A percentile compares a stretch with the other conserved stretches of the same genome.
These are phyloP conservation scores for Distichodus sexfasciatus DNA, from an alignment of 2,797 vertebrate genomes.

Conservation along the genomic window DNA sequence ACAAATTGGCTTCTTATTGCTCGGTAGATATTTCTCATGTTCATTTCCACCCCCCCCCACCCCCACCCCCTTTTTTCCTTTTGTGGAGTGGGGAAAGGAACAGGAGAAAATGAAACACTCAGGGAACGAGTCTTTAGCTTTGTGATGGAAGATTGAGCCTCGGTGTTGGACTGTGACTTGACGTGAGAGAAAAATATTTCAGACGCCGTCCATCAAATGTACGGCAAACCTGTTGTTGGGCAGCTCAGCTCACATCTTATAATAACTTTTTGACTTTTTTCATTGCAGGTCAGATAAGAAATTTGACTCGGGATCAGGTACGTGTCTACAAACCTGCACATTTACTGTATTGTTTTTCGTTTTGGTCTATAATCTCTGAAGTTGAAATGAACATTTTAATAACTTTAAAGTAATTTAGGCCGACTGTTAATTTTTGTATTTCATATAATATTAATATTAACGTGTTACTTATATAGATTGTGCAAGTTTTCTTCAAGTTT, in stretches of 20 bases:
- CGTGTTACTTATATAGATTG: too few species aligned
- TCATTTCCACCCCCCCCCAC: too few species aligned
- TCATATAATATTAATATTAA: too few species aligned
- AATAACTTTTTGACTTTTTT: slow-evolving; percentile 52
- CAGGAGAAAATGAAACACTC: slow-evolving; percentile 39
- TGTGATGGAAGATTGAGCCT: slow-evolving; percentile 16
- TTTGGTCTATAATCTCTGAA: background rate
- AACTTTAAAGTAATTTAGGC: background rate
- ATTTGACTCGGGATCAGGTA: slow-evolving; percentile 97
- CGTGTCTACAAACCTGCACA: slow-evolving; percentile 51
- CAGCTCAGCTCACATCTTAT: background rate
- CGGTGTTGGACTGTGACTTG: slow-evolving; percentile 18
- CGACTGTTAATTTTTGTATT: background rate
- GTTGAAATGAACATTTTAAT: background rate
- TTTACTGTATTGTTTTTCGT: background rate
- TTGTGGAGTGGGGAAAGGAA: background rate
- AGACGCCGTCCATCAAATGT: background rate
- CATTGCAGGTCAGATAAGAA: slow-evolving; percentile 90
- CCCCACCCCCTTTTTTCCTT: slow-evolving; percentile 54
- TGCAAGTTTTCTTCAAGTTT: too few species aligned
- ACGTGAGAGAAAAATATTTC: slow-evolving; percentile 1
- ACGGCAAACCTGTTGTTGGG: background rate
- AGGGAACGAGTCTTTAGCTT: slow-evolving; percentile 14
- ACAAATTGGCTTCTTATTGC: slow-evolving; percentile 74
- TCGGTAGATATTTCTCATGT: slow-evolving; percentile 50